These are phyloP conservation scores for Platerodrilus igneus DNA, from an alignment of 2,888 invertebrate species.

Conservation along the genomic window DNA sequence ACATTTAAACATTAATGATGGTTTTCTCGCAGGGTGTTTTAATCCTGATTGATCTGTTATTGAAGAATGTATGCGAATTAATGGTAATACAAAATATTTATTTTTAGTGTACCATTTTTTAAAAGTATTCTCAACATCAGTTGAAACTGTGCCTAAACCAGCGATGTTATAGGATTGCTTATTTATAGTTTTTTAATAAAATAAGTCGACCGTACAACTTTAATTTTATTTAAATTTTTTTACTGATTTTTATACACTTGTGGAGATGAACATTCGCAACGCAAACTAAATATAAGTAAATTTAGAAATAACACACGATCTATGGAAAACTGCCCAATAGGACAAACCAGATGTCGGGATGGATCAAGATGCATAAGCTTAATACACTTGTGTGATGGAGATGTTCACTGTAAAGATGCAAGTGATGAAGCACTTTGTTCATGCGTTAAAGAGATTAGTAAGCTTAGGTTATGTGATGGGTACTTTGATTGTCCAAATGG, in stretches of 20 bases:
- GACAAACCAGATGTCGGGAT: slow-evolving; percentile 41
- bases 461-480: slow-evolving; percentile 69
- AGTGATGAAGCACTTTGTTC: slow-evolving; percentile 74
- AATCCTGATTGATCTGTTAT: no score
- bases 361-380: slow-evolving; percentile 53
- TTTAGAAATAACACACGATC: slow-evolving; percentile 35
- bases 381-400: slow-evolving; percentile 66
- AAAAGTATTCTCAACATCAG: no score
- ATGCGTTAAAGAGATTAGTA: slow-evolving; percentile 65
- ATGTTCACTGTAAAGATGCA: slow-evolving; percentile 68
- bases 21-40: no score
- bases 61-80: no score
- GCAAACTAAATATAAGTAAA: no score
- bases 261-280: slow-evolving; percentile 9
- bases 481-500: slow-evolving; percentile 77
- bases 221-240: neutral
- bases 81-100: no score
- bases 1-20: no score
- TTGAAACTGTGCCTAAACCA: no score
- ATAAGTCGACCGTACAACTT: neutral
- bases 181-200: no score
- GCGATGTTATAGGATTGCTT: no score
- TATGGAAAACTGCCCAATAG: slow-evolving; percentile 35
- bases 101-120: no score
- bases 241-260: slow-evolving; percentile 8